Conservation (phyloP, 2,888 invertebrate species). For the Epirrita christyi region DNA sequence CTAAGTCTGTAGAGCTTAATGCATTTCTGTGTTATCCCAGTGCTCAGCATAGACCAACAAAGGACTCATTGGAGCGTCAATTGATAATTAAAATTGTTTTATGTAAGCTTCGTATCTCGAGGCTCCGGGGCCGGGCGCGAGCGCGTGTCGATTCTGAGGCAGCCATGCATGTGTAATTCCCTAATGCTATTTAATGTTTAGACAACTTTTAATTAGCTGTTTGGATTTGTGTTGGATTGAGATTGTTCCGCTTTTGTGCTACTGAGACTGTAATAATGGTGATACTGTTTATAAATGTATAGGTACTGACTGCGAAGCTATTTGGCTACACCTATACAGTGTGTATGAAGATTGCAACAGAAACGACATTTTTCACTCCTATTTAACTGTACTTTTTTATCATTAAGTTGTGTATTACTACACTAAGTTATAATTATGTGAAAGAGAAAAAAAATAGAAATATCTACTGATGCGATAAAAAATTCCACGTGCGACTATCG, state of each 20-base stretch:
- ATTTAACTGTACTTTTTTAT: too few species aligned
- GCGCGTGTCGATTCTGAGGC: neutral
- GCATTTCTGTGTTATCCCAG: constrained; percentile 68
- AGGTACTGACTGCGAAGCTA: too few species aligned
- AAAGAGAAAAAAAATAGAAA: too few species aligned
- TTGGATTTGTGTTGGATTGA: constrained; percentile 3
- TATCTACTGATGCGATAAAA: too few species aligned
- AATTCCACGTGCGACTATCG: too few species aligned
- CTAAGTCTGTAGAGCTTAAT: too few species aligned
- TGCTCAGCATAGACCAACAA: constrained; percentile 27
- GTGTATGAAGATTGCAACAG: too few species aligned
- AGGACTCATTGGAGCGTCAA: constrained; percentile 37
- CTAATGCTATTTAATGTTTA: constrained; percentile 13
- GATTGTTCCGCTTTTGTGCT: constrained; percentile 8
- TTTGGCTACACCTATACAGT: too few species aligned
- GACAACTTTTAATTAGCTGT: constrained; percentile 13
- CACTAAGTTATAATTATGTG: too few species aligned
- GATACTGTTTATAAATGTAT: too few species aligned
- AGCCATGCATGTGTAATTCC: constrained; percentile 9
- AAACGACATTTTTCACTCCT: too few species aligned
- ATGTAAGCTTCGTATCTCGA: constrained; percentile 39
- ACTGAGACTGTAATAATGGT: neutral
- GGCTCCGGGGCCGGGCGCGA: constrained; percentile 11
- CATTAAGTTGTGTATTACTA: too few species aligned
- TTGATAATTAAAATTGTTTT: constrained; percentile 46